These are phyloP conservation scores for Merluccius polli DNA, from an alignment of 2,797 vertebrate genomes.

Conservation along the genomic window DNA sequence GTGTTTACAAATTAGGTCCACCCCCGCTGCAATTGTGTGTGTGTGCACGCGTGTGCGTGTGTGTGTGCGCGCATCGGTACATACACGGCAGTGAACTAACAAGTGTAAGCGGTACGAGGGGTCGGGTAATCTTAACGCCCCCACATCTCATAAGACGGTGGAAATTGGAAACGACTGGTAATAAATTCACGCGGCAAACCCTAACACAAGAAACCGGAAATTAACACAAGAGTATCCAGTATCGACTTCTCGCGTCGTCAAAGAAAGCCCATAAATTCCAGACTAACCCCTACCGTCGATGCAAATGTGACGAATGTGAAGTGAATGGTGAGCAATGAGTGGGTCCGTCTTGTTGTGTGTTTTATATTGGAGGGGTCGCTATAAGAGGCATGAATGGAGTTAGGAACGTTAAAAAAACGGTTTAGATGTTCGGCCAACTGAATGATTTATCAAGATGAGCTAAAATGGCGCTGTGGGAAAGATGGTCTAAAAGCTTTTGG, in stretches of 20 bases:
- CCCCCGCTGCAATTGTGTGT: slow-evolving; percentile 45
- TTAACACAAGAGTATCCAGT: not conserved
- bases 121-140: not conserved
- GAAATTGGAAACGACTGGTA: slow-evolving; percentile 13
- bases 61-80: no score
- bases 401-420: not conserved
- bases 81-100: slow-evolving; percentile 14
- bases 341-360: slow-evolving; percentile 11
- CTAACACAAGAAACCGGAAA: slow-evolving; percentile 1
- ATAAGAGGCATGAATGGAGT: not conserved
- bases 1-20: slow-evolving; percentile 72
- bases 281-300: not conserved
- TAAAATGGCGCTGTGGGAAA: slow-evolving; percentile 44
- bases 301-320: not conserved
- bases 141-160: slow-evolving; percentile 2
- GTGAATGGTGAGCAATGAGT: slow-evolving; percentile 1
- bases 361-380: not conserved
- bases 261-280: not conserved
- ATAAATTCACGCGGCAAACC: not conserved
- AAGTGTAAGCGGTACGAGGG: not conserved
- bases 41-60: slow-evolving; percentile 31
- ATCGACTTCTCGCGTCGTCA: not conserved
- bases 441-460: slow-evolving; percentile 51
- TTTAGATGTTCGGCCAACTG: slow-evolving; percentile 26
- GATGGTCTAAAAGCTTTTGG: slow-evolving; percentile 40